These are phyloP conservation scores for Acanthurus tractus DNA, from an alignment of 2,797 vertebrate species.

Conservation along the genomic window DNA sequence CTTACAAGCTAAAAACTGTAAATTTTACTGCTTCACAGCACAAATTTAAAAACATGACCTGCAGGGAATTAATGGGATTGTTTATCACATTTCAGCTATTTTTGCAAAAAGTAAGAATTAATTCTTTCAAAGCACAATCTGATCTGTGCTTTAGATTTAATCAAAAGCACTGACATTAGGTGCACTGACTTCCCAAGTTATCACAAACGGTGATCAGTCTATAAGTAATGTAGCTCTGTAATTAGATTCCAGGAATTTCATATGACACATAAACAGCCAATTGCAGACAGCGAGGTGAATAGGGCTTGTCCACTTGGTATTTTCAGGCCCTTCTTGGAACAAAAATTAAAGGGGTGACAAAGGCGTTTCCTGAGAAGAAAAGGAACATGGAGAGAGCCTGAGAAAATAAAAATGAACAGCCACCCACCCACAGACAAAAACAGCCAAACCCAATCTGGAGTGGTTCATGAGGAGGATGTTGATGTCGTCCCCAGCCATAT, in stretches of 20 bases:
- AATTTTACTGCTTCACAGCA: not conserved
- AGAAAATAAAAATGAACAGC: conserved; percentile 20
- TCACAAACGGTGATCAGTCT: not conserved
- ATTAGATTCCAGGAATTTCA: conserved; percentile 12
- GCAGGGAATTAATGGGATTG: conserved; percentile 5
- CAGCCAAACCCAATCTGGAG: conserved; percentile 34
- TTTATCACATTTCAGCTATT: conserved; percentile 8
- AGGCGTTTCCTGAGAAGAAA: conserved; percentile 6
- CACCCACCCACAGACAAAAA: conserved; percentile 33
- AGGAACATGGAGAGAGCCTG: not conserved
- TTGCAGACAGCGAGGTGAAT: not conserved
- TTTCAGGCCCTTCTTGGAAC: not conserved
- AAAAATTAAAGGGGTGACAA: conserved; percentile 26
- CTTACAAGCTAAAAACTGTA: not conserved
- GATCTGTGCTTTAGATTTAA: not conserved
- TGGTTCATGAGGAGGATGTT: conserved; percentile 49
- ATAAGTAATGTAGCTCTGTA: not conserved
- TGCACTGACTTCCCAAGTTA: not conserved
- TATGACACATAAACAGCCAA: conserved; percentile 5
- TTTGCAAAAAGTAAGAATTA: not conserved
- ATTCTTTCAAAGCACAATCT: not conserved
- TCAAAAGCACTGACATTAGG: not conserved
- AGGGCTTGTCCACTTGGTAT: not conserved
- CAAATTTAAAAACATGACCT: not conserved
- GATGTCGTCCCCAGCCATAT: conserved; percentile 43